Conservation (phyloP, 1,140 invertebrate species). For the Atta cephalotes region DNA sequence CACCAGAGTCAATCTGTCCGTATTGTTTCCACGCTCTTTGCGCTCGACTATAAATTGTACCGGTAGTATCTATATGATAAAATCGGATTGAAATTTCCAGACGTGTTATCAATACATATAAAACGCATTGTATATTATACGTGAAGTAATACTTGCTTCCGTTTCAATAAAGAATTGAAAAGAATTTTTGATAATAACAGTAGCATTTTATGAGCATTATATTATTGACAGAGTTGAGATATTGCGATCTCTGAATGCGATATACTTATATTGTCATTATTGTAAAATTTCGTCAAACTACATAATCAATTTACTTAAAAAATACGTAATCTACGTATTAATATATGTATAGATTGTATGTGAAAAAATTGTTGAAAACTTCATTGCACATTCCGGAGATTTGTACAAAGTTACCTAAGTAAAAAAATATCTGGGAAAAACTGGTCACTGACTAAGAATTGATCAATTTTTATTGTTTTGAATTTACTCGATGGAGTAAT, state of each 20-base stretch:
- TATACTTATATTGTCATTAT: background rate
- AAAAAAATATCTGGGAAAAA: no score
- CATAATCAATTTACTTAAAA: slow-evolving; percentile 2
- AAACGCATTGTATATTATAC: background rate
- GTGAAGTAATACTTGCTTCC: slow-evolving; percentile 7
- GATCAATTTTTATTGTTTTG: no score
- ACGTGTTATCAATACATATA: background rate
- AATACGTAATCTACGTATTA: background rate
- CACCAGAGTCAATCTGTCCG: slow-evolving; percentile 19
- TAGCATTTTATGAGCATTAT: background rate
- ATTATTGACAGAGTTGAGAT: background rate
- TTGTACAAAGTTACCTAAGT: background rate
- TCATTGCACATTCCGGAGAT: background rate
- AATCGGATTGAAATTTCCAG: background rate
- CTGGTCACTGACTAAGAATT: no score
- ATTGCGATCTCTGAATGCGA: background rate
- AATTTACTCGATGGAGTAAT: no score
- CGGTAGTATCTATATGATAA: background rate
- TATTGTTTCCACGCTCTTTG: slow-evolving; percentile 32
- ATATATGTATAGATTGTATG: background rate
- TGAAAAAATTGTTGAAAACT: background rate
- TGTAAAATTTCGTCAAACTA: background rate
- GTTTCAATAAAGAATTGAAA: slow-evolving; percentile 3
- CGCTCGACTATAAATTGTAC: slow-evolving; percentile 16
- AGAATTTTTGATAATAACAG: background rate